Evolutionary conservation across 2,113 vertebrate genomes (phyloP), one percentile per base, ranked within the genome.

Genomic region (Macheiramphus alcinus): DNA sequence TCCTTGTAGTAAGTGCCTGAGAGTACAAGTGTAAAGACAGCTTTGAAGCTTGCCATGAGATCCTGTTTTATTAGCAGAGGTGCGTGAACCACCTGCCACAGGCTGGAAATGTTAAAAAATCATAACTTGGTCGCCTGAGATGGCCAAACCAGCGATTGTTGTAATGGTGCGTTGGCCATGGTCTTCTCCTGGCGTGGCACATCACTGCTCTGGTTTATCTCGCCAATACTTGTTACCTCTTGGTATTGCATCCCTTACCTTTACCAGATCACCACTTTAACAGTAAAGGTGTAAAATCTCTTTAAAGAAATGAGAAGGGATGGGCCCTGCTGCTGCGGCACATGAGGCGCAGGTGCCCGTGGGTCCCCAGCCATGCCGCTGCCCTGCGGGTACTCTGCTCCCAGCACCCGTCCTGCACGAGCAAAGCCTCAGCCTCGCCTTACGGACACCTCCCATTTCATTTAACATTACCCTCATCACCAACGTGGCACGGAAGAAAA

Each of bases 11-110:
- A 80, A 93, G 93, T 88, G 92, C 93, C 86, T 58, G 79, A 55
- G 45, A 97, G 85, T 78, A 62, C 87, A 85, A 93, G 92, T 45
- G 92, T 48, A 85, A 90, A 95, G 94, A 92, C 63, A 86, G 76
- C 90, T 95, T 89, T 95, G 90, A 68, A 95, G 93, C 91, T 91
- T 95, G 97, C 92, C 89, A 86, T 86, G 90, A 94, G 83, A 94
- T 62, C 72, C 85, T 83, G 52, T 95, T 97, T 94, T 94, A 95
- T 96, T 76, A 97, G 92, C 95, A 97, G 90, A 93, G 67, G 83
- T 1, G 4, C 52, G 20, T 85, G 87, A 82, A 90, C 90, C 92
- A 94, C 68, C 92, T 95, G 94, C 94, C 56, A 92, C 58, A 74
- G 83, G 68, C 97, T 94, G 82, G 90, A 95, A 74, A 40, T 52